phyloP scores from a whole-genome alignment of 2,797 vertebrate species.

The Acipenser ruthenus region DNA sequence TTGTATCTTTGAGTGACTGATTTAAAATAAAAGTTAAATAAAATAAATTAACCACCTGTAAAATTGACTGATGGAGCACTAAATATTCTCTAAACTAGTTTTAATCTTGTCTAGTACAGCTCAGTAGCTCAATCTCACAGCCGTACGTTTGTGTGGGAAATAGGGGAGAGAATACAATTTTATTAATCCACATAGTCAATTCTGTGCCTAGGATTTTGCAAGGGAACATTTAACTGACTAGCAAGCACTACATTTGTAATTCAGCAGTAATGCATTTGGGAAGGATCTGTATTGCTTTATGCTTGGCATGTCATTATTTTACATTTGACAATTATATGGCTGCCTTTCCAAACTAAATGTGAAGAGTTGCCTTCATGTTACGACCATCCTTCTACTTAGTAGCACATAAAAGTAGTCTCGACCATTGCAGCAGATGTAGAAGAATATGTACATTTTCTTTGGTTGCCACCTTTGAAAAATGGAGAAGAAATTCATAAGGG shows the following conservation, averaged over 20 bases:
- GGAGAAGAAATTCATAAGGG: conserved; percentile 26
- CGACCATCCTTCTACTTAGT: conserved; percentile 61
- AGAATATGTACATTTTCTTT: conserved; percentile 36
- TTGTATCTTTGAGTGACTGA: conserved; percentile 82
- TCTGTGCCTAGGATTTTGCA: conserved; percentile 87
- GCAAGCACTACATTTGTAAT: conserved; percentile 76
- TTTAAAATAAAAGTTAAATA: conserved; percentile 44
- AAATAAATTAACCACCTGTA: conserved; percentile 74
- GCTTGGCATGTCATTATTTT: conserved; percentile 93
- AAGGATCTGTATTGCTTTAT: conserved; percentile 80
- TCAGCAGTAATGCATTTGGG: conserved; percentile 38
- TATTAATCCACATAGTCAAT: conserved; percentile 75
- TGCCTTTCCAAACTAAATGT: conserved; percentile 96
- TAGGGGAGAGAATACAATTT: conserved; percentile 65
- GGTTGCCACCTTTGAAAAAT: conserved; percentile 37
- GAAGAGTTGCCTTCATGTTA: conserved; percentile 95
- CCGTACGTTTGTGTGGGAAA: conserved; percentile 66
- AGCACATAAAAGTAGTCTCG: conserved; percentile 15
- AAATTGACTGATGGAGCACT: conserved; percentile 88
- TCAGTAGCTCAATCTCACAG: conserved; percentile 72
- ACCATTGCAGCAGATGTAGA: conserved; percentile 7
- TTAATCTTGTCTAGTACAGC: conserved; percentile 59
- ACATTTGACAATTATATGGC: conserved; percentile 83
- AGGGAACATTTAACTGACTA: conserved; percentile 74
- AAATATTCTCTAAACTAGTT: conserved; percentile 74